These are phyloP conservation scores for Branchipolynoe longqiensis DNA, from an alignment of 2,888 invertebrate genomes.

Conservation along the genomic window DNA sequence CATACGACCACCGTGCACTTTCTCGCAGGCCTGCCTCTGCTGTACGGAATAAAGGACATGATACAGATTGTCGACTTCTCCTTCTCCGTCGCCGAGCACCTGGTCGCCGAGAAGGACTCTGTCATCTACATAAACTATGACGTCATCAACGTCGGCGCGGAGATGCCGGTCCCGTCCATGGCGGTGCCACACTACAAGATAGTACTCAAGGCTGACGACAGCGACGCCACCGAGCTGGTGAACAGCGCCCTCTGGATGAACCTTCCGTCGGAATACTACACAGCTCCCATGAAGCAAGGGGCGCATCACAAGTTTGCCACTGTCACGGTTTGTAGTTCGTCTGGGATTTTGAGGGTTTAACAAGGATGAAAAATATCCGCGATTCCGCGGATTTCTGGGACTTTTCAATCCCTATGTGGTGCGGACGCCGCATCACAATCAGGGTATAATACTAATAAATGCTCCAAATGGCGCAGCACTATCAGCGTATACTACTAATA, in stretches of 20 bases:
- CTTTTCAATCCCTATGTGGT: too few relatives aligned
- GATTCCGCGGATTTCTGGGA: too few relatives aligned
- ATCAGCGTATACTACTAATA: too few relatives aligned
- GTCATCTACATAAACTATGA: neutral
- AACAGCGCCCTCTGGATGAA: neutral
- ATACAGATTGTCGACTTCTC: neutral
- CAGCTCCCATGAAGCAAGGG: neutral
- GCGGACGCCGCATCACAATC: too few relatives aligned
- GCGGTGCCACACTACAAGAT: neutral
- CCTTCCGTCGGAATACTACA: neutral
- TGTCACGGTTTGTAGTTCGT: neutral
- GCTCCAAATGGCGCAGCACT: too few relatives aligned
- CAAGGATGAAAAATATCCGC: too few relatives aligned
- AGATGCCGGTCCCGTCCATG: neutral
- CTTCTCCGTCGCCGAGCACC: neutral
- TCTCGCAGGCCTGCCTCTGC: neutral
- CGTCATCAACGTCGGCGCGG: neutral
- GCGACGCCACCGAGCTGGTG: neutral
- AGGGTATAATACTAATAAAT: too few relatives aligned
- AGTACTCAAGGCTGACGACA: neutral
- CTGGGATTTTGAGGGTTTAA: too few relatives aligned
- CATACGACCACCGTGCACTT: too few relatives aligned
- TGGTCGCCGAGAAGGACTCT: neutral
- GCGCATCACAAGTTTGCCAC: neutral
- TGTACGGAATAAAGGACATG: neutral